A percentile compares a stretch with the other conserved stretches of the same genome.
These are phyloP conservation scores for Sarcophaga peregrina DNA, from an alignment of 1,140 invertebrate genomes.

Conservation along the genomic window DNA sequence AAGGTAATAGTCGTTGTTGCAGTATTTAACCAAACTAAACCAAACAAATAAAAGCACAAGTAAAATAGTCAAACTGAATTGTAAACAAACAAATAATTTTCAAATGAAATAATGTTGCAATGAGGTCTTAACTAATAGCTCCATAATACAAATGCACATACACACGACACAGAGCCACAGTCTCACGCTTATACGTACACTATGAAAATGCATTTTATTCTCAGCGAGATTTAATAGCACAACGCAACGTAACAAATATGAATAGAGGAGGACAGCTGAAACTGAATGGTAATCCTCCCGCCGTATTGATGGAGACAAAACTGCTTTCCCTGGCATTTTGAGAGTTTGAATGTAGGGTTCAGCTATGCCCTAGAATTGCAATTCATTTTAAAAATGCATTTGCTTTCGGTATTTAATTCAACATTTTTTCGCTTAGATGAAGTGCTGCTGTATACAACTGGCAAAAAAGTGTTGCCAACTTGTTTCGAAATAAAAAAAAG, in stretches of 20 bases:
- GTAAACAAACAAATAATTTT: constrained; percentile 11
- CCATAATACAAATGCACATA: too few species aligned
- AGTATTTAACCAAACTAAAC: constrained; percentile 17
- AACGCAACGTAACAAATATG: neutral
- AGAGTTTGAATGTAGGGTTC: neutral
- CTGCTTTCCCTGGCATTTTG: neutral
- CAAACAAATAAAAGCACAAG: constrained; percentile 7
- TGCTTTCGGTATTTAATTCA: constrained; percentile 43
- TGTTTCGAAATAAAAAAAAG: neutral
- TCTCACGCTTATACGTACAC: neutral
- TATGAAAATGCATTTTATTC: neutral
- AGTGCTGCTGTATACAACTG: neutral
- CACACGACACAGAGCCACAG: neutral
- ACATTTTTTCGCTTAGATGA: constrained; percentile 36
- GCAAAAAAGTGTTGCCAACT: neutral
- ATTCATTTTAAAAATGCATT: constrained; percentile 44
- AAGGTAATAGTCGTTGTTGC: constrained; percentile 23
- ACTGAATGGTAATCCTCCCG: neutral
- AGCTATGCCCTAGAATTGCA: constrained; percentile 1
- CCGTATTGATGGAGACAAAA: neutral
- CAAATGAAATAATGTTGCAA: constrained; percentile 20
- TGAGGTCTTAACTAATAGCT: constrained; percentile 12
- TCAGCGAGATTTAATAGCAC: neutral
- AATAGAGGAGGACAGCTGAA: neutral
- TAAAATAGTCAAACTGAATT: neutral